Percentiles rank a stretch among this genome's conserved stretches.
These are phyloP conservation scores for Psylliodes chrysocephalus DNA, from an alignment of 2,888 invertebrate species.

Conservation along the genomic window DNA sequence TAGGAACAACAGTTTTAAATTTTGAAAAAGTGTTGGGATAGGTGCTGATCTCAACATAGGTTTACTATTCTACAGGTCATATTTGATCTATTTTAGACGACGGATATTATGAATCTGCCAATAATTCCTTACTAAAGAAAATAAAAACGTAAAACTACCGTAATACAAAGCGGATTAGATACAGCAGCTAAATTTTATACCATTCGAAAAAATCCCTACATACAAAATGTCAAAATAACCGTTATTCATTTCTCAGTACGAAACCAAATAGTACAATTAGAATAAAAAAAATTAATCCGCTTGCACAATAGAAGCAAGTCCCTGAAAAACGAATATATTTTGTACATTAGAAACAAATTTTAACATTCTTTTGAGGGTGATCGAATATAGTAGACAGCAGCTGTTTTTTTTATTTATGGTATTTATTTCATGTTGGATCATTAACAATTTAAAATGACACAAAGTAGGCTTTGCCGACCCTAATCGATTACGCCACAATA, in stretches of 20 bases:
- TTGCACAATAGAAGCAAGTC: conserved; percentile 53
- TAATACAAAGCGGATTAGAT: conserved; percentile 22
- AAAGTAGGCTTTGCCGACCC: neutral
- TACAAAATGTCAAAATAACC: conserved; percentile 55
- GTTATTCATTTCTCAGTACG: conserved; percentile 57
- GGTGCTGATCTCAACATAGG: too few species aligned
- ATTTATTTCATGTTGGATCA: conserved; percentile 7
- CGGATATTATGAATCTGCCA: too few species aligned
- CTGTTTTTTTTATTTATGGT: conserved; percentile 9
- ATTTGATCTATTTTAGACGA: too few species aligned
- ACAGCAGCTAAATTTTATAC: neutral
- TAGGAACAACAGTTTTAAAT: too few species aligned
- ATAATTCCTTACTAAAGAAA: too few species aligned
- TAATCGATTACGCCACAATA: too few species aligned
- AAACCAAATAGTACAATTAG: conserved; percentile 56
- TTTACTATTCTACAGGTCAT: too few species aligned
- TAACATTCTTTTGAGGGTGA: conserved; percentile 35
- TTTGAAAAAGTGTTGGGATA: too few species aligned
- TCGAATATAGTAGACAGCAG: neutral
- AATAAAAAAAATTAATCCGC: conserved; percentile 59
- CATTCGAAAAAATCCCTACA: conserved; percentile 4
- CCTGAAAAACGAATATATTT: conserved; percentile 57
- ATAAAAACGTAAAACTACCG: too few species aligned
- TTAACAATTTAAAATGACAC: neutral
- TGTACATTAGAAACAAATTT: conserved; percentile 57